These are phyloP conservation scores for Tridacna crocea DNA, from an alignment of 2,888 invertebrate species.

Conservation along the genomic window DNA sequence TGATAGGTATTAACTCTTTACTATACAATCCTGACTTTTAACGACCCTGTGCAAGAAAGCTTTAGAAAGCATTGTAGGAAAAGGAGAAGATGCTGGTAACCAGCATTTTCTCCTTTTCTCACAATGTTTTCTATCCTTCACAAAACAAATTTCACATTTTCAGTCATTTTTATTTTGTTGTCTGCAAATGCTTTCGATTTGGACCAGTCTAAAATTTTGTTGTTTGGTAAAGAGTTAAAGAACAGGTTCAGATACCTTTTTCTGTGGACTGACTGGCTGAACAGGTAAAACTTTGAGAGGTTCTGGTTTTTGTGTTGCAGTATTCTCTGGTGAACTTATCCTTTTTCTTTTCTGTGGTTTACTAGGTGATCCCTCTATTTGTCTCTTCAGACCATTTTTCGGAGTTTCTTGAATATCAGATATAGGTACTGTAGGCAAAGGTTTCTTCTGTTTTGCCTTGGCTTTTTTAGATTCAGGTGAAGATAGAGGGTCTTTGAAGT, in stretches of 20 bases:
- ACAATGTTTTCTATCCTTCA: too few species aligned
- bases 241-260: constrained; percentile 29
- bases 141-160: too few species aligned
- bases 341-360: constrained; percentile 27
- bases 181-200: too few species aligned
- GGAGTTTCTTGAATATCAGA: constrained; percentile 41
- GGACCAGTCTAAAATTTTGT: too few species aligned
- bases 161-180: too few species aligned
- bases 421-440: constrained; percentile 40
- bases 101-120: too few species aligned
- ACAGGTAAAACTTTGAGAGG: constrained; percentile 33
- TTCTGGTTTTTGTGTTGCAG: not conserved
- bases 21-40: too few species aligned
- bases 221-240: too few species aligned
- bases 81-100: too few species aligned
- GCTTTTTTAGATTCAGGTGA: constrained; percentile 8
- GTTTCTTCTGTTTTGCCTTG: constrained; percentile 38
- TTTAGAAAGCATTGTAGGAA: too few species aligned
- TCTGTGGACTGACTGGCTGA: constrained; percentile 46
- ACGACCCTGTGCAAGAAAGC: too few species aligned
- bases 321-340: constrained; percentile 26
- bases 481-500: constrained; percentile 28
- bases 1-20: too few species aligned
- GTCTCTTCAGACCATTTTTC: constrained; percentile 11
- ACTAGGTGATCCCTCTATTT: constrained; percentile 1